Conservation (phyloP, 2,888 invertebrate species). For the Polyommatus iphigenia region DNA sequence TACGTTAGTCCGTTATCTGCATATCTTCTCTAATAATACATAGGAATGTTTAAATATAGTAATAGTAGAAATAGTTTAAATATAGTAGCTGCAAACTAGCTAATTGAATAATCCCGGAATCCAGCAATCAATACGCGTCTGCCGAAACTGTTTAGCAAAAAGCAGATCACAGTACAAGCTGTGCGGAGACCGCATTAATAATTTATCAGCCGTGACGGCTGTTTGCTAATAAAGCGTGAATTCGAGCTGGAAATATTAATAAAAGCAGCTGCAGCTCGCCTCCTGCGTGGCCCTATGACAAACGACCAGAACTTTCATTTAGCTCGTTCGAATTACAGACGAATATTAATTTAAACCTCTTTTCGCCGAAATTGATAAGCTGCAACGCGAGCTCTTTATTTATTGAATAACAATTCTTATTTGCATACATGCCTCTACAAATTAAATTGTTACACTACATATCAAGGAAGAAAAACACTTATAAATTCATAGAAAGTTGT, state of each 20-base stretch:
- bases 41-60: background rate
- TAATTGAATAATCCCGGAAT: background rate
- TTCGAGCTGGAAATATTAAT: conserved; percentile 78
- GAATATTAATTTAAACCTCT: conserved; percentile 9
- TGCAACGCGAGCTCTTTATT: background rate
- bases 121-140: conserved; percentile 13
- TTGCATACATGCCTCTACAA: too few species aligned
- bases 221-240: conserved; percentile 80
- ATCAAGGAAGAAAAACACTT: too few species aligned
- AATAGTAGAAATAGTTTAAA: too few species aligned
- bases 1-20: too few species aligned
- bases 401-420: too few species aligned
- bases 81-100: background rate
- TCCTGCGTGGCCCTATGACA: conserved; percentile 66
- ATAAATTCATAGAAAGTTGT: too few species aligned
- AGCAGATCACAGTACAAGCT: conserved; percentile 64
- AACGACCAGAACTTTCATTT: conserved; percentile 75
- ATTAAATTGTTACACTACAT: too few species aligned
- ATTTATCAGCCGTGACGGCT: conserved; percentile 80
- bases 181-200: conserved; percentile 76
- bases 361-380: background rate
- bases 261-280: conserved; percentile 76
- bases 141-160: conserved; percentile 51
- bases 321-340: conserved; percentile 65
- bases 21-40: too few species aligned